Evolutionary conservation across 2,113 vertebrate species (phyloP).

Genomic region (Cavia aperea): DNA sequence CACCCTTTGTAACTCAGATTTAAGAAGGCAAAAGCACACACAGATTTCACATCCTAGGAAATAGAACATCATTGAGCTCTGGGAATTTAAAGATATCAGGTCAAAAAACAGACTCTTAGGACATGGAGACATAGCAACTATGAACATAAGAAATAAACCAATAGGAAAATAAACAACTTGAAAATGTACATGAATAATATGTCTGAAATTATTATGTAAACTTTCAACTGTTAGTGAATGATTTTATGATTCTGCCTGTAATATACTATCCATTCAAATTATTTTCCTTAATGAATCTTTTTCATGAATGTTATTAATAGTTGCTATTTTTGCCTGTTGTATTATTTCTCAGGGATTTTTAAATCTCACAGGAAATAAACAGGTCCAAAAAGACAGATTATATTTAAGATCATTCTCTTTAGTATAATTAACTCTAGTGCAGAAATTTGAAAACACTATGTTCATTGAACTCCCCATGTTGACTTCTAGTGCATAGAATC

Average conservation of each 20-base stretch:
- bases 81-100: constrained; percentile 3
- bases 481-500: not conserved
- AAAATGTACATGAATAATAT: constrained; percentile 9
- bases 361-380: constrained; percentile 36
- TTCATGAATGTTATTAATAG: not conserved
- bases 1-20: not conserved
- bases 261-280: not conserved
- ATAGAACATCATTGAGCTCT: not conserved
- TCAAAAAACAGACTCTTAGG: not conserved
- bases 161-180: not conserved
- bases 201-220: not conserved
- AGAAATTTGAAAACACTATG: constrained; percentile 5
- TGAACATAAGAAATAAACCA: not conserved
- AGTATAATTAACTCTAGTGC: not conserved
- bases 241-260: not conserved
- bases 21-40: not conserved
- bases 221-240: not conserved
- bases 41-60: not conserved
- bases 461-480: not conserved
- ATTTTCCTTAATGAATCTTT: not conserved
- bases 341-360: not conserved
- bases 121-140: not conserved
- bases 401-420: constrained; percentile 3
- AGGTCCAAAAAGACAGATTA: not conserved
- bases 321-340: not conserved